phyloP scores from a whole-genome alignment of 2,888 invertebrate species.

The Balanococcus diminutus region DNA sequence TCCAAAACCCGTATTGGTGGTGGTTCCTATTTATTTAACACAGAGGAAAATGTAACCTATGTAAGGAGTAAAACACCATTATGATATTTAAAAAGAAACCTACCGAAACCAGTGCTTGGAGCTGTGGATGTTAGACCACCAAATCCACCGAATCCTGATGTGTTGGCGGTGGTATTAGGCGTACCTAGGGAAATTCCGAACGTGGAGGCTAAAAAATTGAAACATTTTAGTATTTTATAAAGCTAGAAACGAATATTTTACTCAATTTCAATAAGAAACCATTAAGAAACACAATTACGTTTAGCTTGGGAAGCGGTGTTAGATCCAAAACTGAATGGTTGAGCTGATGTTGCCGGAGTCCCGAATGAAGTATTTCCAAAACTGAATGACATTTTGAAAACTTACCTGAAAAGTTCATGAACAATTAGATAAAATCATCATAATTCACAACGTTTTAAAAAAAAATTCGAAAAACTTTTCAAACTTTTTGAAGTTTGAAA shows the following conservation, averaged over 20 bases:
- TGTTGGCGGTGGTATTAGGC: background rate
- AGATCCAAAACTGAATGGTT: constrained; percentile 59
- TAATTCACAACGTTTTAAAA: too few species aligned
- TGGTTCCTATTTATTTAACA: background rate
- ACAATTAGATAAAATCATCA: background rate
- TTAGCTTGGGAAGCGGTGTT: constrained; percentile 56
- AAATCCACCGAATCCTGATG: constrained; percentile 60
- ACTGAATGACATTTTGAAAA: constrained; percentile 14
- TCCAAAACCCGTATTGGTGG: constrained; percentile 47
- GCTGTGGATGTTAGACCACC: constrained; percentile 60
- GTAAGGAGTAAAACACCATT: background rate
- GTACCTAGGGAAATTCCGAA: constrained; percentile 41
- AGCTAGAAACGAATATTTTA: too few species aligned
- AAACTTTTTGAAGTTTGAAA: background rate
- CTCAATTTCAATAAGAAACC: background rate
- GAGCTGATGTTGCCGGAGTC: constrained; percentile 61
- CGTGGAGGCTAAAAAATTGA: constrained; percentile 8
- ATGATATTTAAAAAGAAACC: background rate
- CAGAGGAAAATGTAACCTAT: background rate
- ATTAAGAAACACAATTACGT: constrained; percentile 11
- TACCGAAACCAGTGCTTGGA: constrained; percentile 61
- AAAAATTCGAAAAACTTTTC: background rate
- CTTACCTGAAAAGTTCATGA: background rate
- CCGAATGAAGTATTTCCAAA: constrained; percentile 60
- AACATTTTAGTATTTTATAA: background rate